Evolutionary conservation across 2,888 invertebrate species (phyloP).

Genomic region (Petrolisthes cinctipes): DNA sequence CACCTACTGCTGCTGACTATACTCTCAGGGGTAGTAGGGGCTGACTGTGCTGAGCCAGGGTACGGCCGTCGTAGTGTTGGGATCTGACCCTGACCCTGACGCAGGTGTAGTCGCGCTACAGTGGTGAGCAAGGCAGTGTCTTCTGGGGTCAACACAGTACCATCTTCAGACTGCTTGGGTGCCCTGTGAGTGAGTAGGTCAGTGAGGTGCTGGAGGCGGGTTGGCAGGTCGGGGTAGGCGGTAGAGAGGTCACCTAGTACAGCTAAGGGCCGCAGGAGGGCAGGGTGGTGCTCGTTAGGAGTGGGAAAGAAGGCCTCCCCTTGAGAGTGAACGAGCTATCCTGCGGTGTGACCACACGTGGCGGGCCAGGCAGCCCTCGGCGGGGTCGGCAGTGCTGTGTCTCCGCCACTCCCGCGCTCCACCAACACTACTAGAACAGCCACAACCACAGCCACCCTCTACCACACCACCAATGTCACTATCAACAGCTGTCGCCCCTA

Average conservation of each 20-base stretch:
- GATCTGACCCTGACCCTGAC: conserved; percentile 19
- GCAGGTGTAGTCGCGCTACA: conserved; percentile 45
- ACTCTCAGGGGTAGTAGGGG: conserved; percentile 40
- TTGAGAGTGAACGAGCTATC: conserved; percentile 48
- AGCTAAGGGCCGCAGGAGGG: conserved; percentile 45
- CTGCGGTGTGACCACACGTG: conserved; percentile 58
- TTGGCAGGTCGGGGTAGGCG: conserved; percentile 45
- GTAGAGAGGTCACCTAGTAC: conserved; percentile 48
- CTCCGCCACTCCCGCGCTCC: conserved; percentile 25
- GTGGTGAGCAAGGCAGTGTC: conserved; percentile 39
- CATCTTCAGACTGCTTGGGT: neutral
- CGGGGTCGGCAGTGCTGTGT: conserved; percentile 42
- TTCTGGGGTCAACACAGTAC: conserved; percentile 24
- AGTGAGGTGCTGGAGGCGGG: conserved; percentile 44
- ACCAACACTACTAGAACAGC: conserved; percentile 9
- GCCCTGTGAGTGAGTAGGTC: conserved; percentile 27
- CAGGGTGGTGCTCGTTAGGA: conserved; percentile 54
- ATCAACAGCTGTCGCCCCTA: neutral
- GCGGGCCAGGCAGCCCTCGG: conserved; percentile 39
- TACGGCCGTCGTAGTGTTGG: conserved; percentile 15
- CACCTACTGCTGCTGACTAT: conserved; percentile 28
- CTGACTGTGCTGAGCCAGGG: neutral
- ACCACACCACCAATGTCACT: neutral
- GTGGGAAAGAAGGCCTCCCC: conserved; percentile 49
- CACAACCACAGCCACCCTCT: neutral